Conservation (phyloP, 2,888 invertebrate species). For the Lacanobia wlatinum region DNA sequence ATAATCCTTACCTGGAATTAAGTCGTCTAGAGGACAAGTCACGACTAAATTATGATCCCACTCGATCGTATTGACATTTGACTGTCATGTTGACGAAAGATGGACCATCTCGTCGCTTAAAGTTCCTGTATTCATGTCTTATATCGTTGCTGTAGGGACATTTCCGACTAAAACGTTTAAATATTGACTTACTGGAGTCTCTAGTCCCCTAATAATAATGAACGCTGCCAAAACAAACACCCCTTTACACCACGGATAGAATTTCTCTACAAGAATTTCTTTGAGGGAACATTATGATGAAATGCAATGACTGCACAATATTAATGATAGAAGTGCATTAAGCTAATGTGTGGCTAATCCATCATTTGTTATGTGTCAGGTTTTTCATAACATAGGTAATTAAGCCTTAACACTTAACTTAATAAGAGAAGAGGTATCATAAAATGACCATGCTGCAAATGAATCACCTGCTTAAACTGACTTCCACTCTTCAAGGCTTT, state of each 20-base stretch:
- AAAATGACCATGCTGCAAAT: neutral
- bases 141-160: neutral
- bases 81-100: neutral
- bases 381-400: neutral
- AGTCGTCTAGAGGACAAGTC: neutral
- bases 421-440: neutral
- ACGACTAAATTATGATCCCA: neutral
- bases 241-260: neutral
- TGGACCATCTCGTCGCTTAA: neutral
- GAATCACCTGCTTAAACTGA: neutral
- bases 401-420: neutral
- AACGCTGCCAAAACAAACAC: slow-evolving; percentile 14
- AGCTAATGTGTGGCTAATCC: neutral
- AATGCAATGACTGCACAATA: neutral
- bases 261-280: neutral
- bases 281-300: neutral
- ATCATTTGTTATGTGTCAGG: neutral
- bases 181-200: slow-evolving; percentile 24
- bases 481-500: neutral
- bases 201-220: neutral
- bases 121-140: neutral
- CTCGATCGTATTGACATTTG: slow-evolving; percentile 12
- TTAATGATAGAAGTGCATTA: slow-evolving; percentile 1
- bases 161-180: neutral
- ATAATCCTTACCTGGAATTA: neutral